Evolutionary conservation across 2,797 vertebrate genomes (phyloP).

Genomic region (Miopithecus talapoin): DNA sequence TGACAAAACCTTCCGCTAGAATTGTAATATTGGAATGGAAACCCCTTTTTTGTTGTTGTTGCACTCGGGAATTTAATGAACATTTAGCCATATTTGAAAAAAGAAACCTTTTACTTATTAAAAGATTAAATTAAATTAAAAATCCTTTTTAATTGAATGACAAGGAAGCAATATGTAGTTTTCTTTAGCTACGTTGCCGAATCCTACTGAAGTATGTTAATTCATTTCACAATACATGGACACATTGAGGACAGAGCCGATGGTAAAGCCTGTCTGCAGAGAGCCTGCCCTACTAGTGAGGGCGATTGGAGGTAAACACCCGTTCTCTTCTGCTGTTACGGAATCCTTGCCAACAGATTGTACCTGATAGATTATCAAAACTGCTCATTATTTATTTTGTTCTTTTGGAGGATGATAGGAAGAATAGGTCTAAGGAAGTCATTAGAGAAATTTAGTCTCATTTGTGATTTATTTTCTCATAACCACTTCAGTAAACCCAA

Average conservation of each 20-base stretch:
- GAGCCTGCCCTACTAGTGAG: neutral
- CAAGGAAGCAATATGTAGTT: neutral
- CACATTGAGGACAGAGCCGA: neutral
- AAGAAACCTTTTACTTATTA: neutral
- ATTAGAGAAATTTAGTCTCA: neutral
- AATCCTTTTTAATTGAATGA: neutral
- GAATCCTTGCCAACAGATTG: neutral
- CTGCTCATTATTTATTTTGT: slow-evolving; percentile 12
- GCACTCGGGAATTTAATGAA: neutral
- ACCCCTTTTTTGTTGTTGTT: neutral
- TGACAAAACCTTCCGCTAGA: slow-evolving; percentile 56
- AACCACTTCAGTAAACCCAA: neutral
- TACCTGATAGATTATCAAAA: slow-evolving; percentile 9
- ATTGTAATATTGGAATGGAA: slow-evolving; percentile 40
- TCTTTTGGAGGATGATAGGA: neutral
- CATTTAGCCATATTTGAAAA: neutral
- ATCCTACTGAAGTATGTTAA: neutral
- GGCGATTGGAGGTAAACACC: neutral
- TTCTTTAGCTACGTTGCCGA: neutral
- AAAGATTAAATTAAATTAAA: slow-evolving; percentile 1
- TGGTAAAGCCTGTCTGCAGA: neutral
- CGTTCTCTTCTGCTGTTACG: slow-evolving; percentile 39
- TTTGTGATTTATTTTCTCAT: neutral
- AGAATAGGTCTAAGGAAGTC: neutral
- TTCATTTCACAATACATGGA: neutral